phyloP scores from a whole-genome alignment of 2,797 vertebrate genomes.

The Siniperca scherzeri region DNA sequence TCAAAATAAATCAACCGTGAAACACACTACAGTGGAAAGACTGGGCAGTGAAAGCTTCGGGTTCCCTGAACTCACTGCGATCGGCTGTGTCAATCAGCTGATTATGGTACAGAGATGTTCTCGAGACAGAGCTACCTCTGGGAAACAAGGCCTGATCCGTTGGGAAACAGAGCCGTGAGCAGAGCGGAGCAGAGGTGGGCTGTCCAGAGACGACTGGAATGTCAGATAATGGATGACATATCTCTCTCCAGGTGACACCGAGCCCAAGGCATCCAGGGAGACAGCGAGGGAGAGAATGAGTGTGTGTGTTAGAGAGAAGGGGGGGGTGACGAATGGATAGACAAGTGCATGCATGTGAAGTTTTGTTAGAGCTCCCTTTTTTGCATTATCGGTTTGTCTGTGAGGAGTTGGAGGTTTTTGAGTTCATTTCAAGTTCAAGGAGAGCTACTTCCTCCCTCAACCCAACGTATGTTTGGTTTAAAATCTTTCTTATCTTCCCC shows the following conservation, averaged over 20 bases:
- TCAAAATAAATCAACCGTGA: constrained; percentile 61
- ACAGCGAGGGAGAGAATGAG: constrained; percentile 2
- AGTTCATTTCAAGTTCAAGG: constrained; percentile 74
- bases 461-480: neutral
- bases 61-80: constrained; percentile 41
- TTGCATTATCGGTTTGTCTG: constrained; percentile 27
- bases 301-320: neutral
- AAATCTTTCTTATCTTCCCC: neutral
- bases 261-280: constrained; percentile 62
- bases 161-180: constrained; percentile 35
- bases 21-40: constrained; percentile 36
- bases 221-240: constrained; percentile 72
- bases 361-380: constrained; percentile 52
- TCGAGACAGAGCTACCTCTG: constrained; percentile 21
- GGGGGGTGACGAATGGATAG: constrained; percentile 62
- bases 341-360: constrained; percentile 77
- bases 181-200: constrained; percentile 40
- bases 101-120: constrained; percentile 39
- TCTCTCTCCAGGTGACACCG: constrained; percentile 70
- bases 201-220: constrained; percentile 66
- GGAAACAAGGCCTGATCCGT: constrained; percentile 4
- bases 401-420: constrained; percentile 29
- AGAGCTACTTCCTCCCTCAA: constrained; percentile 44
- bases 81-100: constrained; percentile 56
- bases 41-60: neutral